Base-by-base conservation (phyloP, 2,888 invertebrate genomes). In the Chloromyia formosa region DNA sequence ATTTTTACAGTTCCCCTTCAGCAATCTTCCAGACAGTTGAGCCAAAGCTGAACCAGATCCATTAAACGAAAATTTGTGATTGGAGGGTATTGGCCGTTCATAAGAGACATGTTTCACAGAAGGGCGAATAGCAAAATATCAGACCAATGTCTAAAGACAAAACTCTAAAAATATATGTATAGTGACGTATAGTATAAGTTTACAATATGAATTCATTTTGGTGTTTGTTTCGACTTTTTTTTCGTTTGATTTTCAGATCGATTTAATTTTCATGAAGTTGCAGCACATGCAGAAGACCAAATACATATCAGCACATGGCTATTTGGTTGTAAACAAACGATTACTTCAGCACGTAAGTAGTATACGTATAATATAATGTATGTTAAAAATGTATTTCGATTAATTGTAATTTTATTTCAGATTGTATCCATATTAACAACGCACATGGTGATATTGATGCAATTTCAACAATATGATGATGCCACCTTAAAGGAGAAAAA, bases 381-480 rank as follows among this genome's bases (percentile, higher is more conserved):
- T 5, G 49, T 49, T 4, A 35, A 35, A 35, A 35, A 35, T 35
- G 7, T 35, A 35, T 35, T n/a, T n/a, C n/a, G n/a, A 35, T 35
- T 4, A 35, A 35, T 35, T 35, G 27, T 35, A 35, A 35, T 35
- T 4, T 35, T 35, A 35, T 49, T 58, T 12, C 40, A 76, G 76
- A 69, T 74, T 40, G n/a, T 74, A 12, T 74, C 76, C 7, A 42
- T 74, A 9, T 64, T 74, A 16, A 71, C 53, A 1, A 77, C 77
- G 10, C 75, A 77, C 42, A 73, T 77, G 76, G 74, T 77, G 42
- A 75, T 77, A n/a, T 73, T 77, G 49, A 76, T 77, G 73, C 77
- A 77, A 54, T 77, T 77, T 68, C 76, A 77, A 64, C 77, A 76
- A 73, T 76, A 68, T 68, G 77, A 77, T 45, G 77, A 77, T n/a